Base-by-base conservation (phyloP, 30 jellyfish, hydroid and myxozoan species). In the Cassiopea andromeda region DNA sequence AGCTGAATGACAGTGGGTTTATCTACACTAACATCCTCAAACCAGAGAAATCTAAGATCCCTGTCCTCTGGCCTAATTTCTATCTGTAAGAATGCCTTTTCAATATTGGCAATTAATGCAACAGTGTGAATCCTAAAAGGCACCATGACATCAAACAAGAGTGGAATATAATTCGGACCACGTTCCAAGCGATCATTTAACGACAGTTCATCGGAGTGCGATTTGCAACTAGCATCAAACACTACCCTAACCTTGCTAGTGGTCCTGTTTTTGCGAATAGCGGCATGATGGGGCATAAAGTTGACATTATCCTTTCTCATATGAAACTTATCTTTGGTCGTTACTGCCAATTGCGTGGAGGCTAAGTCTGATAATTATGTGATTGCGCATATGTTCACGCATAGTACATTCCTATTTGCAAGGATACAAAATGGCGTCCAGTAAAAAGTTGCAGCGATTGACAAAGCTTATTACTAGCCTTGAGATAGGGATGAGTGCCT, bases 31-130 rank as follows among this genome's bases (percentile, higher is more conserved):
- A 84, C 38, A 64, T 81, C 44, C 48, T 81, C 19, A 38, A 68
- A n/a, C 87, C 68, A 59, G 38, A 61, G 71, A 47, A 47, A 59
- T 46, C 72, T 44, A 59, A 81, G 84, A 58, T 81, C 84, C 61
- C 69, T 45, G 64, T 72, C 90, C 48, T 81, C 48, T 44, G 80
- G 60, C 64, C 64, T 50, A 50, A 50, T 50, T 50, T 50, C 64
- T 50, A 50, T 50, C 64, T 50, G 64, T 9, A 50, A 50, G 64
- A 50, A 50, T 50, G 64, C 64, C 64, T n/a, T 50, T 50, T 50
- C 64, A 50, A 50, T 50, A 50, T 50, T 5, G 64, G 64, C 64
- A 50, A 2, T 81, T 44, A 50, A 10, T 18, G 60, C 54, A 54
- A 19, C 67, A 78, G 46, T 1, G 44, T 72, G 61, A 58, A 64